Evolutionary conservation across 1,140 invertebrate species (phyloP).

Genomic region (Sinonovacula constricta): DNA sequence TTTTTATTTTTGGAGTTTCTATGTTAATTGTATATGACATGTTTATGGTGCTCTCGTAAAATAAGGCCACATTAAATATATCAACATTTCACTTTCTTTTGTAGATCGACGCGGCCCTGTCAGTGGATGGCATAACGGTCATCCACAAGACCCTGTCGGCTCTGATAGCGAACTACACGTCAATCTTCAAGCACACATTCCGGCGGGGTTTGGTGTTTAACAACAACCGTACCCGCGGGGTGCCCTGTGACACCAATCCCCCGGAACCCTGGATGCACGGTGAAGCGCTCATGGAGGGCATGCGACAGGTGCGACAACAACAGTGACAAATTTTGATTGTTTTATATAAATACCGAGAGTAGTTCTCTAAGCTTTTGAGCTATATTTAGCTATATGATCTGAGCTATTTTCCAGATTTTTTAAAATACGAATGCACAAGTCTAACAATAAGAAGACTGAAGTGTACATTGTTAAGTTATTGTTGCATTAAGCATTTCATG

Average conservation of each 20-base stretch:
- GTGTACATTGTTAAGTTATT: too few relatives aligned
- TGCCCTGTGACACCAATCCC: conserved; percentile 65
- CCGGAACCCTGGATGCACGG: conserved; percentile 74
- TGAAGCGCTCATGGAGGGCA: conserved; percentile 59
- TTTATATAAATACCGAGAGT: too few relatives aligned
- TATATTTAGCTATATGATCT: too few relatives aligned
- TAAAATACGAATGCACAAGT: too few relatives aligned
- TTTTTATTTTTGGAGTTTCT: too few relatives aligned
- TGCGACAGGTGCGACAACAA: conserved; percentile 65
- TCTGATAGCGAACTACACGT: conserved; percentile 62
- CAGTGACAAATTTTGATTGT: not conserved
- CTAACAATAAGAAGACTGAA: too few relatives aligned
- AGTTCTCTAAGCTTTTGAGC: too few relatives aligned
- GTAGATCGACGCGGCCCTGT: conserved; percentile 70
- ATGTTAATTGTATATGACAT: too few relatives aligned
- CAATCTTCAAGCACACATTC: conserved; percentile 71
- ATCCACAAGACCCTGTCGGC: conserved; percentile 64
- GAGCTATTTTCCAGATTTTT: too few relatives aligned
- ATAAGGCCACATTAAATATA: too few relatives aligned
- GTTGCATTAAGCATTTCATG: too few relatives aligned
- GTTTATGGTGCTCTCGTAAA: too few relatives aligned
- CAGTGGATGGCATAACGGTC: conserved; percentile 69
- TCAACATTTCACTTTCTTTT: conserved; percentile 8
- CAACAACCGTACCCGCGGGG: conserved; percentile 70
- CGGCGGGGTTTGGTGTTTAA: conserved; percentile 71